These are phyloP conservation scores for Ceuthmochares aereus DNA, from an alignment of 2,113 vertebrate species.

Conservation along the genomic window DNA sequence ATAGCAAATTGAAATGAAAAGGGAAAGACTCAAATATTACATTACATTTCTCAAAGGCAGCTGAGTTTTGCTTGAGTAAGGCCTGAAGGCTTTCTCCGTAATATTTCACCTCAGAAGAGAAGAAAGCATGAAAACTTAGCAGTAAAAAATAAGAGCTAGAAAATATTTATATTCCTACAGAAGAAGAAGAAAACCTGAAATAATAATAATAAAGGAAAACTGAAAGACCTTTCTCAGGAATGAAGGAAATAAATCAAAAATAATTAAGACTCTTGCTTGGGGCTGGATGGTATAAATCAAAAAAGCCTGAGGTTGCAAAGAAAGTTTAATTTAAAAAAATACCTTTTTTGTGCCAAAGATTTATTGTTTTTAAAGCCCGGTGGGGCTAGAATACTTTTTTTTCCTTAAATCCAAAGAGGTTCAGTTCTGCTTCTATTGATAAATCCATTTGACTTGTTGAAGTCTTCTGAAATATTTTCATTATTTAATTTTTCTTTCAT, in stretches of 20 bases:
- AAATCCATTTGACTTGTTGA: not conserved
- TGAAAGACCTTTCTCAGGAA: conserved; percentile 55
- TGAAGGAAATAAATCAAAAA: conserved; percentile 74
- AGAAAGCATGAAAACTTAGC: not conserved
- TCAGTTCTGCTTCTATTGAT: conserved; percentile 6
- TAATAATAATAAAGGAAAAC: conserved; percentile 57
- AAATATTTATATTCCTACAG: conserved; percentile 10
- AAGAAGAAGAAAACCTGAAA: conserved; percentile 38
- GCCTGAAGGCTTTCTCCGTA: not conserved
- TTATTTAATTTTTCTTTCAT: not conserved
- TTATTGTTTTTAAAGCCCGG: conserved; percentile 58
- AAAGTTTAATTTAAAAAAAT: conserved; percentile 70
- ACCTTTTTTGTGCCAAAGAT: conserved; percentile 51
- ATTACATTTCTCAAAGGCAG: not conserved
- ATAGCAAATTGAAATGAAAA: not conserved
- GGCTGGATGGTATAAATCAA: conserved; percentile 70
- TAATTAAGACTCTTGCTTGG: conserved; percentile 69
- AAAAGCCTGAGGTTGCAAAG: conserved; percentile 54
- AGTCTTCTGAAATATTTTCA: not conserved
- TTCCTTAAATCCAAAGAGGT: not conserved
- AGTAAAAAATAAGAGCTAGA: not conserved
- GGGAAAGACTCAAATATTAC: not conserved
- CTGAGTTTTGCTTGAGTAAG: not conserved
- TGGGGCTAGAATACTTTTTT: not conserved
- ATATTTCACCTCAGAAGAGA: not conserved